These are phyloP conservation scores for Physella acuta DNA, from an alignment of 1,140 invertebrate species.

Conservation along the genomic window DNA sequence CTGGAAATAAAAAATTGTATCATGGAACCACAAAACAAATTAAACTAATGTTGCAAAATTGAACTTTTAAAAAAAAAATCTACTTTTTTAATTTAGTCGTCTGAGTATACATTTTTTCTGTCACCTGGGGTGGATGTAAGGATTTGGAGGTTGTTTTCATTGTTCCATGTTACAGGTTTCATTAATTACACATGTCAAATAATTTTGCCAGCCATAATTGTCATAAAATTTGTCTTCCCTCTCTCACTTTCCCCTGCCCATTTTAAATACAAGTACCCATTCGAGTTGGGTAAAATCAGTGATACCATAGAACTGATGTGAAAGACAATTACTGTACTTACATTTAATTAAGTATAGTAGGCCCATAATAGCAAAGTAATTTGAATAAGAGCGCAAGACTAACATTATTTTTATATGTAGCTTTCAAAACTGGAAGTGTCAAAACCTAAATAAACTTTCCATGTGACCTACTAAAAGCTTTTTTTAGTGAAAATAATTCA, in stretches of 20 bases:
- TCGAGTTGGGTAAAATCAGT: no score
- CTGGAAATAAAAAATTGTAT: slow-evolving; percentile 25
- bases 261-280: no score
- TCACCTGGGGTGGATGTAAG: neutral
- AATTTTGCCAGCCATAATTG: no score
- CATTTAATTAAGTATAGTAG: no score
- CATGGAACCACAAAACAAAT: neutral
- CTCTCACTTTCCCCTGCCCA: no score
- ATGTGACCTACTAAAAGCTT: no score
- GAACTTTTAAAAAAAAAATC: neutral
- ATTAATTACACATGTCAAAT: no score
- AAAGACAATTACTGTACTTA: no score
- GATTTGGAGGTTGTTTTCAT: neutral
- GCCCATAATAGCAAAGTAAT: no score
- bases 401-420: neutral
- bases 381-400: neutral
- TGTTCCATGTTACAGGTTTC: no score
- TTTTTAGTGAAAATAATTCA: neutral
- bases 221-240: no score
- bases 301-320: no score
- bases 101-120: neutral
- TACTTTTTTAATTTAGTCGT: neutral
- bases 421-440: neutral
- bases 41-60: neutral
- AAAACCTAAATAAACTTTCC: neutral